Percentiles rank a stretch among this genome's conserved stretches.
These are phyloP conservation scores for Acrobasis consociella DNA, from an alignment of 2,888 invertebrate genomes.

Conservation along the genomic window DNA sequence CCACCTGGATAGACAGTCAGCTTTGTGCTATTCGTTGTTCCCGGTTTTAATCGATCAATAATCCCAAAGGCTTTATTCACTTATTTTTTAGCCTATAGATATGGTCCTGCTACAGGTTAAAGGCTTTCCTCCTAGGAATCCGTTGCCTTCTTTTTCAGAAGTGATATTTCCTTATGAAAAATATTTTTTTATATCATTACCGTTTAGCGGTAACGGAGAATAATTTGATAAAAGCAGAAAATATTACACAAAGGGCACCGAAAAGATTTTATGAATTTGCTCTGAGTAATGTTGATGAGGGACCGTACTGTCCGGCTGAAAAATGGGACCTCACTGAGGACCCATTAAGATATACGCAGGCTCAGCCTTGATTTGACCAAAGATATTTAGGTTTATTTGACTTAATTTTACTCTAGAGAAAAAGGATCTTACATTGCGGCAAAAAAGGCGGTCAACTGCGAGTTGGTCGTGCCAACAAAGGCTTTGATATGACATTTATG, in stretches of 20 bases:
- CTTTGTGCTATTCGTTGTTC: too few relatives aligned
- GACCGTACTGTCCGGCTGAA: slow-evolving; percentile 14
- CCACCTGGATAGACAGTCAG: too few relatives aligned
- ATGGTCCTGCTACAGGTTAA: too few relatives aligned
- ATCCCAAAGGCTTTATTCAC: too few relatives aligned
- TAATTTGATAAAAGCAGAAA: slow-evolving; percentile 4
- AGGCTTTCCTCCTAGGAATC: too few relatives aligned
- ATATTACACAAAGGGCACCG: neutral
- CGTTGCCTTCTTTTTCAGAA: too few relatives aligned
- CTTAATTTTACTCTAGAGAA: neutral
- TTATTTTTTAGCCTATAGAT: too few relatives aligned
- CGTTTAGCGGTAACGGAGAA: neutral
- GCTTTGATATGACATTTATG: too few relatives aligned
- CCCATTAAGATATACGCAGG: neutral
- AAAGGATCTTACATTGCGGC: too few relatives aligned
- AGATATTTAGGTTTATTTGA: neutral
- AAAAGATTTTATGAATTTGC: slow-evolving; percentile 10
- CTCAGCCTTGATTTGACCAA: slow-evolving; percentile 8
- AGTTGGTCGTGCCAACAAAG: too few relatives aligned
- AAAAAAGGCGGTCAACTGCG: neutral
- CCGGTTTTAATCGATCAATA: too few relatives aligned
- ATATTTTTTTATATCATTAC: neutral
- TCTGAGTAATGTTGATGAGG: slow-evolving; percentile 17
- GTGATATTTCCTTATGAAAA: too few relatives aligned
- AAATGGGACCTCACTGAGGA: slow-evolving; percentile 11